phyloP scores from a whole-genome alignment of 2,797 vertebrate genomes.

The Pseudochromis fuscus region DNA sequence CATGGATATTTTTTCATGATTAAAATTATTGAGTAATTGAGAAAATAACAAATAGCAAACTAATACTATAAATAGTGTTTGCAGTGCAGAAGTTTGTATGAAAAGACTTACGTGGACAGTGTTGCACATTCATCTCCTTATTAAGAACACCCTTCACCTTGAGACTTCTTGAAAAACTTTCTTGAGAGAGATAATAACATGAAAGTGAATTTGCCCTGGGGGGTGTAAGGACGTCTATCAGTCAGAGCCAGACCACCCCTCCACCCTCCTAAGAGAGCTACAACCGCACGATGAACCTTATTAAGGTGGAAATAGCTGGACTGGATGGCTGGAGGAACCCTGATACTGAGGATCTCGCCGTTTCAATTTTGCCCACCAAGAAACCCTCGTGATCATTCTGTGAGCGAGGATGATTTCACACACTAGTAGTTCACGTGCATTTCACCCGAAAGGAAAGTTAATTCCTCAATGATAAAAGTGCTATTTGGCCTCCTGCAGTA shows the following conservation, averaged over 20 bases:
- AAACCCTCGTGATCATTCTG: constrained; percentile 36
- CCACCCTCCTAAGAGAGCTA: constrained; percentile 17
- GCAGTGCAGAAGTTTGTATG: no score
- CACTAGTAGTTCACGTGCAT: constrained; percentile 31
- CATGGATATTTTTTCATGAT: no score
- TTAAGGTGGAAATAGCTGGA: constrained; percentile 54
- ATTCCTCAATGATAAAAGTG: constrained; percentile 46
- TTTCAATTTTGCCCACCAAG: constrained; percentile 47
- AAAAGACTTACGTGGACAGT: no score
- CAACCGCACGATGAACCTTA: constrained; percentile 36
- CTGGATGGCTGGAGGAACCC: constrained; percentile 45
- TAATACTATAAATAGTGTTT: no score
- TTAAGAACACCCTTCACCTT: constrained; percentile 26
- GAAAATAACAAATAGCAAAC: no score
- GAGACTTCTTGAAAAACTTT: constrained; percentile 42
- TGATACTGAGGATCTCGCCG: constrained; percentile 20
- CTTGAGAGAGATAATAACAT: constrained; percentile 59
- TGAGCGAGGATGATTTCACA: constrained; percentile 55
- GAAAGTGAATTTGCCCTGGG: constrained; percentile 54
- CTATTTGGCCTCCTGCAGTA: constrained; percentile 26
- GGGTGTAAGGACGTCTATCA: constrained; percentile 60
- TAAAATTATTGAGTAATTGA: no score
- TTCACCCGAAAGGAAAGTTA: constrained; percentile 44
- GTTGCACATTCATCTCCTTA: no score
- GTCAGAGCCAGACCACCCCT: constrained; percentile 54